A percentile compares a stretch with the other conserved stretches of the same genome.
Conservation (phyloP, 2,113 vertebrate species). For the Sigmodon hispidus region DNA sequence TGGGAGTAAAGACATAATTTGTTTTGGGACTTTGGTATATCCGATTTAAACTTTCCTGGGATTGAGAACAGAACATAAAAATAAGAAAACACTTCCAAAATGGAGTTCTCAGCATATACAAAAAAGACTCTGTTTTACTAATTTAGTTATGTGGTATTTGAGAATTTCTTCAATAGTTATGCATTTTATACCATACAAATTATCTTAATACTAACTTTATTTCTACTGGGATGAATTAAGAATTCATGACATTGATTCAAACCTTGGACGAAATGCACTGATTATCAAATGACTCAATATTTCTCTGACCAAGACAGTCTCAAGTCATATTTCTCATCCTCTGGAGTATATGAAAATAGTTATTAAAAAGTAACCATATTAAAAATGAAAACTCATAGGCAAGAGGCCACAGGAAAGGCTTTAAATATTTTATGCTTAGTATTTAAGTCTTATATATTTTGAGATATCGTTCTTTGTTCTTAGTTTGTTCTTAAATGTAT, state of each 20-base stretch:
- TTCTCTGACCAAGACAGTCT: background rate
- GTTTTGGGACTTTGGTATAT: slow-evolving; percentile 25
- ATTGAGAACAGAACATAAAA: background rate
- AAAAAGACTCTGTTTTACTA: background rate
- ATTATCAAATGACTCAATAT: background rate
- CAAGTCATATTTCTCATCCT: background rate
- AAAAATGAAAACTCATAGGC: background rate
- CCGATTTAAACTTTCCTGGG: background rate
- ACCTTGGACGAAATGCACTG: background rate
- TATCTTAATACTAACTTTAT: background rate
- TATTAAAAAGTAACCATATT: slow-evolving; percentile 11
- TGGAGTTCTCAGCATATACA: background rate
- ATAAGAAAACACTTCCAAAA: background rate
- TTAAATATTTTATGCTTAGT: slow-evolving; percentile 28
- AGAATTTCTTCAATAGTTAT: background rate
- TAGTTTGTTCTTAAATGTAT: background rate
- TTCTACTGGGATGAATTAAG: slow-evolving; percentile 1
- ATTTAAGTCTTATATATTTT: background rate
- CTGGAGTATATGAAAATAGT: background rate
- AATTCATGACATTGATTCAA: background rate
- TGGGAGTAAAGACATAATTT: background rate
- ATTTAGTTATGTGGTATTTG: background rate
- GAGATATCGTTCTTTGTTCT: background rate
- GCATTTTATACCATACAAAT: background rate
- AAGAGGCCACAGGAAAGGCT: background rate